Conservation (phyloP, 2,888 invertebrate genomes). For the Spodoptera littoralis region DNA sequence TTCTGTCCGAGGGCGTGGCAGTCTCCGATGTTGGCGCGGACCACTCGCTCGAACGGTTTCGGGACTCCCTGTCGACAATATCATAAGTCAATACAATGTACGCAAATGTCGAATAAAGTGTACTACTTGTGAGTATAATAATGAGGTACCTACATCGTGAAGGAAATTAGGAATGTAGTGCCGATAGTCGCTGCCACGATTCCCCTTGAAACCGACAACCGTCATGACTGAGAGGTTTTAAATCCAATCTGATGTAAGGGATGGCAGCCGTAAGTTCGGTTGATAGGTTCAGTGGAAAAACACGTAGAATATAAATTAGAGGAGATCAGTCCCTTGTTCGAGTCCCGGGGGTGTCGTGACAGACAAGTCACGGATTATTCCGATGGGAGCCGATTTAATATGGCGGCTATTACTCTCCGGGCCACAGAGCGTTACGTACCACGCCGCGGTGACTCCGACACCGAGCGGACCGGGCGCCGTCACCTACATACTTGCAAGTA, state of each 20-base stretch:
- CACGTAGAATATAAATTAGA: constrained; percentile 43
- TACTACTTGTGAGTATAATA: background rate
- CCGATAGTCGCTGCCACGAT: background rate
- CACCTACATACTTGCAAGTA: too few species aligned
- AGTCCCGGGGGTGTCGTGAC: constrained; percentile 30
- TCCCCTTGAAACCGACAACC: background rate
- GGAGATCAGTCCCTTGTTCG: constrained; percentile 18
- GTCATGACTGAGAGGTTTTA: constrained; percentile 3
- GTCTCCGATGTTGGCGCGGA: constrained; percentile 99
- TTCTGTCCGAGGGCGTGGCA: constrained; percentile 98
- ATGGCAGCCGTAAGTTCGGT: constrained; percentile 32
- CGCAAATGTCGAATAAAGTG: background rate
- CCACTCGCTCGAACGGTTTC: constrained; percentile 96
- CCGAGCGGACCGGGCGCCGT: too few species aligned
- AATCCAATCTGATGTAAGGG: constrained; percentile 19
- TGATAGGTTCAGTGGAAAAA: constrained; percentile 29
- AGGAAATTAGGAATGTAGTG: too few species aligned
- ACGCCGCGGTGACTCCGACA: too few species aligned
- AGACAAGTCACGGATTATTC: constrained; percentile 29
- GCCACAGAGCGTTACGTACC: too few species aligned
- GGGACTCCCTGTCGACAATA: constrained; percentile 90
- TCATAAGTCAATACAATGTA: background rate
- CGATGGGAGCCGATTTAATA: constrained; percentile 38
- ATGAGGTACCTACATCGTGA: too few species aligned
- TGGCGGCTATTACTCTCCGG: constrained; percentile 44